phyloP scores from a whole-genome alignment of 2,797 vertebrate genomes.

The Hippocampus kuda region DNA sequence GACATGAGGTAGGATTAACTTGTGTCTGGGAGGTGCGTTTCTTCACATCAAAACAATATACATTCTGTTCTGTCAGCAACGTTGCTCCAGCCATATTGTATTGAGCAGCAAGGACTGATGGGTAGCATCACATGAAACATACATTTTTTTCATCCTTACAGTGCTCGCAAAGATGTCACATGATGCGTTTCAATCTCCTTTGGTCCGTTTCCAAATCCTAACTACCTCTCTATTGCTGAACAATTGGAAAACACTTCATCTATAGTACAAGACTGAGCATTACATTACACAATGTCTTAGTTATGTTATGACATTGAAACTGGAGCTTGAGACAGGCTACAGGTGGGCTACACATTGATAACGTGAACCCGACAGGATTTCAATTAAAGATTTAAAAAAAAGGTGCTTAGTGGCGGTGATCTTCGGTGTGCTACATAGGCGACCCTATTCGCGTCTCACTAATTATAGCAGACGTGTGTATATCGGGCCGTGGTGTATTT shows the following conservation, averaged over 20 bases:
- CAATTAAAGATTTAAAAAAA: constrained; percentile 16
- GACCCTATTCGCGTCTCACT: constrained; percentile 69
- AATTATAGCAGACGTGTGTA: constrained; percentile 70
- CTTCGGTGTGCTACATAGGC: constrained; percentile 69
- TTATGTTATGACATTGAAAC: constrained; percentile 8
- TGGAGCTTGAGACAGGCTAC: constrained; percentile 23
- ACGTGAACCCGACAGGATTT: background rate
- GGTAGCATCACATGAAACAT: too few relatives aligned
- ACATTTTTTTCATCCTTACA: too few relatives aligned
- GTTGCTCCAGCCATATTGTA: too few relatives aligned
- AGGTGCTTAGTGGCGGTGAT: constrained; percentile 45
- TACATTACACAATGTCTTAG: constrained; percentile 6
- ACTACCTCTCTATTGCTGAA: background rate
- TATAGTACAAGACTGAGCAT: background rate
- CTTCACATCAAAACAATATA: too few relatives aligned
- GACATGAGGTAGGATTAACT: too few relatives aligned
- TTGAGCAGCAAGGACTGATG: too few relatives aligned
- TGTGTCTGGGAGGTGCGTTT: too few relatives aligned
- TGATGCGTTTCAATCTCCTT: too few relatives aligned
- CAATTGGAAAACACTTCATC: too few relatives aligned
- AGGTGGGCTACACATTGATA: constrained; percentile 38
- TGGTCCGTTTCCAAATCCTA: background rate
- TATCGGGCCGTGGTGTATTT: constrained; percentile 67
- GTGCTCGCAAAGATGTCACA: too few relatives aligned
- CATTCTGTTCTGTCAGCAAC: too few relatives aligned